A percentile compares a stretch with the other conserved stretches of the same genome.
phyloP scores from a whole-genome alignment of 1,140 invertebrate species.

The Sycobia sp. region DNA sequence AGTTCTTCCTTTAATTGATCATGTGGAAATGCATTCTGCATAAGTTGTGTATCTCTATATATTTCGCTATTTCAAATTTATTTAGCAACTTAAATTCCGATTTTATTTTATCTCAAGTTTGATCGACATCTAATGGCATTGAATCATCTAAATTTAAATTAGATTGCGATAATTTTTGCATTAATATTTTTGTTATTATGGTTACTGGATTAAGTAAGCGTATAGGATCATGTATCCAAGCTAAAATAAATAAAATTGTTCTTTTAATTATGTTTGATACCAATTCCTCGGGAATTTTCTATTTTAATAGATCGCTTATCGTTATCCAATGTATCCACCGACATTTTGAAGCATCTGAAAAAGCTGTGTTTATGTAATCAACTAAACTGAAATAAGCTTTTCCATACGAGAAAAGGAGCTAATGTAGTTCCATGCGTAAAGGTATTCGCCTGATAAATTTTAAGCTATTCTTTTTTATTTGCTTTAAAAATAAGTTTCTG shows the following conservation, averaged over 20 bases:
- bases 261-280: conserved; percentile 7
- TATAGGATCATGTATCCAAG: conserved; percentile 41
- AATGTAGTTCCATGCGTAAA: conserved; percentile 45
- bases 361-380: too few relatives aligned
- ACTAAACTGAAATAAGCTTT: too few relatives aligned
- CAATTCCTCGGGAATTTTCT: too few relatives aligned
- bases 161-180: conserved; percentile 39
- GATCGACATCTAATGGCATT: conserved; percentile 9
- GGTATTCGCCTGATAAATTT: conserved; percentile 1
- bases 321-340: too few relatives aligned
- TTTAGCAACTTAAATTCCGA: conserved; percentile 8
- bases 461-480: not conserved
- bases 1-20: too few relatives aligned
- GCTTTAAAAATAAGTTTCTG: not conserved
- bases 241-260: conserved; percentile 29
- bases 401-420: conserved; percentile 35
- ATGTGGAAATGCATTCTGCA: too few relatives aligned
- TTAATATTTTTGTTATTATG: conserved; percentile 37
- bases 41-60: too few relatives aligned
- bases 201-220: conserved; percentile 36
- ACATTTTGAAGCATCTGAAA: too few relatives aligned
- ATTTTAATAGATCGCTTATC: too few relatives aligned
- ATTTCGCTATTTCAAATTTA: conserved; percentile 21
- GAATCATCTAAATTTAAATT: conserved; percentile 37
- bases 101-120: conserved; percentile 14